These are phyloP conservation scores for Sycophila texana DNA, from an alignment of 2,888 invertebrate genomes.

Conservation along the genomic window DNA sequence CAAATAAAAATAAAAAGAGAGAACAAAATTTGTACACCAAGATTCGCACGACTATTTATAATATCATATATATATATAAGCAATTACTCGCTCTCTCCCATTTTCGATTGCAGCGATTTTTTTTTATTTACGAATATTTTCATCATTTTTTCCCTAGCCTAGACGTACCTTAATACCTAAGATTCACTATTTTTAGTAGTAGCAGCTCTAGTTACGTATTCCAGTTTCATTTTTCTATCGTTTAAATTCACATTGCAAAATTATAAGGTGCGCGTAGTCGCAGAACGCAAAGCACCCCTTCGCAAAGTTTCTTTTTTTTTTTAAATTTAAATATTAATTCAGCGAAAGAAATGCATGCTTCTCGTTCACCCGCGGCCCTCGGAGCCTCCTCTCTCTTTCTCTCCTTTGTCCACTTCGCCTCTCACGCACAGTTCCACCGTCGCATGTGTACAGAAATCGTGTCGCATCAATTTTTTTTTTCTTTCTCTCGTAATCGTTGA, in stretches of 20 bases:
- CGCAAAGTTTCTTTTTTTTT: conserved; percentile 14
- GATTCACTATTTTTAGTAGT: conserved; percentile 37
- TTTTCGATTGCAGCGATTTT: conserved; percentile 52
- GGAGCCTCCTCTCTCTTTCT: conserved; percentile 42
- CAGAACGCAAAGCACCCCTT: conserved; percentile 47
- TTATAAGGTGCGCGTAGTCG: conserved; percentile 16
- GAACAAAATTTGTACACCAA: conserved; percentile 65
- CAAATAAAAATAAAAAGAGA: conserved; percentile 55
- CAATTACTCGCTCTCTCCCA: conserved; percentile 52
- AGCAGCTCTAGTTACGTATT: conserved; percentile 57
- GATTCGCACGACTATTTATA: conserved; percentile 62
- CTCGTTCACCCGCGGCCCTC: conserved; percentile 22
- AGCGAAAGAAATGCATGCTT: conserved; percentile 29
- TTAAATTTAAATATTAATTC: neutral
- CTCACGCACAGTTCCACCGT: conserved; percentile 31
- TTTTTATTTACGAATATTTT: conserved; percentile 45
- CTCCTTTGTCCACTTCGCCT: conserved; percentile 38
- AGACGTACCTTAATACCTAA: conserved; percentile 49
- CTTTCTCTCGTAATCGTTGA: conserved; percentile 1
- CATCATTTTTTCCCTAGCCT: conserved; percentile 42
- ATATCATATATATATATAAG: conserved; percentile 48
- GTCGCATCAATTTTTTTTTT: conserved; percentile 14
- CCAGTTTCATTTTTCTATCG: conserved; percentile 51
- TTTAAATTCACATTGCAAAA: conserved; percentile 50
- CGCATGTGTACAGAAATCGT: conserved; percentile 29